Conservation (phyloP, 2,113 vertebrate genomes). For the Larimichthys polyactis region DNA sequence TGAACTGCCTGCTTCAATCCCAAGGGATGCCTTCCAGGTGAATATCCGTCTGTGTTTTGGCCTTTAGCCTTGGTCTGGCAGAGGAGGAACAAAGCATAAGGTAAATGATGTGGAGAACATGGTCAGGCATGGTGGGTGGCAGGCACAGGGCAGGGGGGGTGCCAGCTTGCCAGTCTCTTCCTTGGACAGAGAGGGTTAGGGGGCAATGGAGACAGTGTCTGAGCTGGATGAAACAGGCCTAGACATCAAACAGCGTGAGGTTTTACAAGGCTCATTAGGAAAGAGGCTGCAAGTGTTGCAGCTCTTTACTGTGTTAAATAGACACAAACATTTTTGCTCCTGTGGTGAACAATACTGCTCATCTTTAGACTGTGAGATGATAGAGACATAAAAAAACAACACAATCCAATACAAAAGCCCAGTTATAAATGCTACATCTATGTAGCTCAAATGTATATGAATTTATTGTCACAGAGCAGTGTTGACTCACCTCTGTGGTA, state of each 20-base stretch:
- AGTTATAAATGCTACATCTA: not conserved
- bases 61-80: slow-evolving; percentile 58
- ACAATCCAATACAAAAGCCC: not conserved
- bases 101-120: slow-evolving; percentile 78
- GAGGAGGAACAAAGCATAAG: slow-evolving; percentile 61
- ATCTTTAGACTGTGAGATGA: slow-evolving; percentile 25
- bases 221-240: slow-evolving; percentile 59
- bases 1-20: slow-evolving; percentile 67
- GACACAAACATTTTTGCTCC: slow-evolving; percentile 44
- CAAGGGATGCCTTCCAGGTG: slow-evolving; percentile 59
- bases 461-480: not conserved
- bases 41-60: slow-evolving; percentile 58
- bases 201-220: slow-evolving; percentile 62
- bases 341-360: slow-evolving; percentile 31
- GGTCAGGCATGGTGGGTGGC: slow-evolving; percentile 60
- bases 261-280: slow-evolving; percentile 72
- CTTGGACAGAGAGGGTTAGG: slow-evolving; percentile 58
- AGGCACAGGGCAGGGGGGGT: slow-evolving; percentile 58
- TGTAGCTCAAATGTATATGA: not conserved
- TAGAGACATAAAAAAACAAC: slow-evolving; percentile 1
- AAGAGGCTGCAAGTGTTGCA: slow-evolving; percentile 43
- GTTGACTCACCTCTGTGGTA: not conserved
- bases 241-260: slow-evolving; percentile 64
- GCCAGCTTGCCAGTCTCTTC: slow-evolving; percentile 62
- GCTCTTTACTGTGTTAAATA: slow-evolving; percentile 54